phyloP scores from a whole-genome alignment of 1,140 invertebrate species.

The Antheraea mylitta region DNA sequence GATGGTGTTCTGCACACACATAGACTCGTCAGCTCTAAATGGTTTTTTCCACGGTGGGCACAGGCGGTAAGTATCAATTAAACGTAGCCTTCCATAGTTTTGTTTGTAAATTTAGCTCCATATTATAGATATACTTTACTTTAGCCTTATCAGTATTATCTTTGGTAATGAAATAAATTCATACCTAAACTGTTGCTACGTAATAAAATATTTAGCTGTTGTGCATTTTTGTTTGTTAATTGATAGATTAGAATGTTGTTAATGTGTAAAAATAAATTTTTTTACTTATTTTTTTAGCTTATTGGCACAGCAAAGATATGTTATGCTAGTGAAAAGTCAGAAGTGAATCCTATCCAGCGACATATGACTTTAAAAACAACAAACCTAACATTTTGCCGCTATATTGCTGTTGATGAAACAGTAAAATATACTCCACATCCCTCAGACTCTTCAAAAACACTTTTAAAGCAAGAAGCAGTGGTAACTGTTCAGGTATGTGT shows the following conservation, averaged over 20 bases:
- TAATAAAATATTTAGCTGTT: conserved; percentile 11
- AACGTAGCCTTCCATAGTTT: neutral
- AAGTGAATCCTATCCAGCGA: conserved; percentile 90
- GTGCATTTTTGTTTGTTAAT: neutral
- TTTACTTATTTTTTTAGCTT: conserved; percentile 82
- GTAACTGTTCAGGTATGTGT: conserved; percentile 88
- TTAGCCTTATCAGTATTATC: neutral
- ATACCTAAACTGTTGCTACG: neutral
- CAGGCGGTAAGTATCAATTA: conserved; percentile 84
- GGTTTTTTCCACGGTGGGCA: conserved; percentile 96
- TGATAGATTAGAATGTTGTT: neutral
- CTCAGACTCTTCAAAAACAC: conserved; percentile 88
- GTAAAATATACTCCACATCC: conserved; percentile 94
- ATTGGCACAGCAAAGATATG: conserved; percentile 94
- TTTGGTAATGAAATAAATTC: neutral
- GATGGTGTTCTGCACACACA: conserved; percentile 93
- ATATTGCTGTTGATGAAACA: conserved; percentile 95
- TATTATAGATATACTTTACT: neutral
- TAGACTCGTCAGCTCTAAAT: conserved; percentile 95
- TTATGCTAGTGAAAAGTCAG: conserved; percentile 96
- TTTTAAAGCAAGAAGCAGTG: conserved; percentile 95
- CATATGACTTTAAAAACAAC: conserved; percentile 94
- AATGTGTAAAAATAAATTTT: neutral
- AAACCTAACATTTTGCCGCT: conserved; percentile 96
- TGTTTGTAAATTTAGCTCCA: too few species aligned